A percentile compares a stretch with the other conserved stretches of the same genome.
Conservation (phyloP, 2,797 vertebrate genomes). For the Xenentodon cancila region DNA sequence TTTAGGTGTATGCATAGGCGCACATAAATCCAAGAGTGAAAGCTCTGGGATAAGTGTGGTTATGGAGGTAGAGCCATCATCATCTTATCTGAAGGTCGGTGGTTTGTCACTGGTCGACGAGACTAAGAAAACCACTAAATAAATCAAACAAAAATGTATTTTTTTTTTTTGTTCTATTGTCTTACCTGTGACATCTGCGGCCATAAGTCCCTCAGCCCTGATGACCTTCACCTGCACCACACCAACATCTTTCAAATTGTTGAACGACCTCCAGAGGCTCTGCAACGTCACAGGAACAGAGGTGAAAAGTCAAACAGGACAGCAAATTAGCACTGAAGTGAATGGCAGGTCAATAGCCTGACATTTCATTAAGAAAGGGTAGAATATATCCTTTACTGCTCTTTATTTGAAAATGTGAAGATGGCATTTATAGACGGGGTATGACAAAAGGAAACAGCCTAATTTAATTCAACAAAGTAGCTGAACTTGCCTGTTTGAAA, state of each 20-base stretch:
- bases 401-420: constrained; percentile 72
- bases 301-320: constrained; percentile 61
- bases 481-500: constrained; percentile 34
- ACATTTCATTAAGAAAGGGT: constrained; percentile 78
- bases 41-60: too few species aligned
- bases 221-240: constrained; percentile 98
- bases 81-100: too few species aligned
- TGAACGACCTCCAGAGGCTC: constrained; percentile 89
- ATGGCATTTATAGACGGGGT: constrained; percentile 71
- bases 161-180: constrained; percentile 24
- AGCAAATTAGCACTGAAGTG: constrained; percentile 66
- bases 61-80: too few species aligned
- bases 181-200: constrained; percentile 97
- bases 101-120: neutral
- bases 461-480: constrained; percentile 55
- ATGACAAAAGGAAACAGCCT: constrained; percentile 51
- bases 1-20: too few species aligned
- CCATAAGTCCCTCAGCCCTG: constrained; percentile 96
- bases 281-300: constrained; percentile 73
- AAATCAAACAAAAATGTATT: constrained; percentile 11
- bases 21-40: too few species aligned
- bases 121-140: constrained; percentile 1
- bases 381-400: constrained; percentile 70
- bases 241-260: constrained; percentile 94
- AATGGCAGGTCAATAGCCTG: constrained; percentile 72